These are phyloP conservation scores for Rhadinocentrus ornatus DNA, from an alignment of 2,797 vertebrate genomes.

Conservation along the genomic window DNA sequence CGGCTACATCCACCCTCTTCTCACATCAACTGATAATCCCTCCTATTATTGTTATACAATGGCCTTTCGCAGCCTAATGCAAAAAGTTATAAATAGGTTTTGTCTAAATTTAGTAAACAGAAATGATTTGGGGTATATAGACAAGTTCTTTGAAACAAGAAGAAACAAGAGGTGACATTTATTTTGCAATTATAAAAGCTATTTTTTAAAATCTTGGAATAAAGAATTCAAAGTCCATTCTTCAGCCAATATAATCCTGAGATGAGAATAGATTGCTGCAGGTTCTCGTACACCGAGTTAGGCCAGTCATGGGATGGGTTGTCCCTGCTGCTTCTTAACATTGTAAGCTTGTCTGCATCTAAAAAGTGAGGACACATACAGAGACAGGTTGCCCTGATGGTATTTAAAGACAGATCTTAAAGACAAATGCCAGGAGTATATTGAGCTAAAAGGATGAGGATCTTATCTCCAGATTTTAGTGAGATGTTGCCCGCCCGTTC, in stretches of 20 bases:
- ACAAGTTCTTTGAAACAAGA: too few relatives aligned
- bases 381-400: constrained; percentile 8
- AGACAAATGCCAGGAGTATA: constrained; percentile 49
- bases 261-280: constrained; percentile 8
- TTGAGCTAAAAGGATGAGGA: constrained; percentile 68
- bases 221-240: background rate
- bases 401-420: constrained; percentile 68
- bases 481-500: constrained; percentile 37
- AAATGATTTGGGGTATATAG: too few relatives aligned
- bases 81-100: background rate
- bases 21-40: constrained; percentile 10
- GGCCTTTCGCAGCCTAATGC: constrained; percentile 8
- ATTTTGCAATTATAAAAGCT: too few relatives aligned
- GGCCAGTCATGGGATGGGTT: constrained; percentile 13
- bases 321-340: constrained; percentile 31
- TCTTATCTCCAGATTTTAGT: constrained; percentile 67
- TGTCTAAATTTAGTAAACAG: constrained; percentile 16
- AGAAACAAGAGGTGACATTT: constrained; percentile 9
- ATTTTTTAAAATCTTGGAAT: background rate
- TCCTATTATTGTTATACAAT: constrained; percentile 17
- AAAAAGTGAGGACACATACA: constrained; percentile 29
- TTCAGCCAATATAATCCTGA: background rate
- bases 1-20: constrained; percentile 3
- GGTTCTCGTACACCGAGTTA: constrained; percentile 18
- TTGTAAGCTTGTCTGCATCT: constrained; percentile 17